phyloP scores from a whole-genome alignment of 2,888 invertebrate genomes.

The Geophilus truncorum region DNA sequence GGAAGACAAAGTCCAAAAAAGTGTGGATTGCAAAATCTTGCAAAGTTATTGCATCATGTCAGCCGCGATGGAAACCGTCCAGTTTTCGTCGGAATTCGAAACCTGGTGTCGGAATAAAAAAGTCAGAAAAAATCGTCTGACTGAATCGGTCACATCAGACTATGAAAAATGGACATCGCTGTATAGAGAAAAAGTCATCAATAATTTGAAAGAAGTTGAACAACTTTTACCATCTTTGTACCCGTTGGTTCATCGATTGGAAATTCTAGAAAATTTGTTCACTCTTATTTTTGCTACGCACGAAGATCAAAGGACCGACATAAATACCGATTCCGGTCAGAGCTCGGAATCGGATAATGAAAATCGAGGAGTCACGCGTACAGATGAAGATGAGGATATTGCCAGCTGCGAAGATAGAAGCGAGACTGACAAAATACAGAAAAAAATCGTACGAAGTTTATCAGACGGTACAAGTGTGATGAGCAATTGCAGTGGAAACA shows the following conservation, averaged over 20 bases:
- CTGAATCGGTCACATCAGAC: neutral
- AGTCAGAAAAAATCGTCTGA: neutral
- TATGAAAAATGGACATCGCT: neutral
- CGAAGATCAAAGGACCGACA: neutral
- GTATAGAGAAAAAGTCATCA: neutral
- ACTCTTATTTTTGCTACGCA: neutral
- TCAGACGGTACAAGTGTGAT: neutral
- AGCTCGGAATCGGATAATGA: neutral
- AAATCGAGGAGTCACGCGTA: neutral
- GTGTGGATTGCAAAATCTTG: neutral
- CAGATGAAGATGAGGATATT: neutral
- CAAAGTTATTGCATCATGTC: neutral
- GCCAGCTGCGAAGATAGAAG: neutral
- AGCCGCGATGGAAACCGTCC: neutral
- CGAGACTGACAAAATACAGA: neutral
- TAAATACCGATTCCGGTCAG: neutral
- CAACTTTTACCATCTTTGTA: neutral
- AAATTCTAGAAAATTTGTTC: neutral
- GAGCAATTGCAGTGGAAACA: neutral
- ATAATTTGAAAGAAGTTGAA: neutral
- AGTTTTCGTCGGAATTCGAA: neutral
- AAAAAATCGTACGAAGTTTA: neutral
- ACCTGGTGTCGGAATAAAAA: neutral
- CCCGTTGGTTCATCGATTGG: neutral
- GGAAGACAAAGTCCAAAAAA: neutral